phyloP scores from a whole-genome alignment of 1,140 invertebrate species.

The Zaprionus camerounensis region DNA sequence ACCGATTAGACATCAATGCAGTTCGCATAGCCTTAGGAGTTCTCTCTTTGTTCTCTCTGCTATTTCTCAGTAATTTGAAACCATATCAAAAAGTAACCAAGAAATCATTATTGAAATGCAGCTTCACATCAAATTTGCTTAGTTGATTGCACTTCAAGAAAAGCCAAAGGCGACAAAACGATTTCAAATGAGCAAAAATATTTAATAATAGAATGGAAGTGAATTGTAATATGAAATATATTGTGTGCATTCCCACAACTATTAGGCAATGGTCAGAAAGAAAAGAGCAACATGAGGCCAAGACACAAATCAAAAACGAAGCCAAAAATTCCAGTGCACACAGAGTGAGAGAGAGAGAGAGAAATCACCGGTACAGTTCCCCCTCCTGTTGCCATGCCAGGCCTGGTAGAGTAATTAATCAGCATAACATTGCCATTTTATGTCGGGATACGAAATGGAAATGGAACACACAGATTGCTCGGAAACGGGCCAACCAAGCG shows the following conservation, averaged over 20 bases:
- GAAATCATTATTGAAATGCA: constrained; percentile 7
- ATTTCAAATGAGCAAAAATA: constrained; percentile 13
- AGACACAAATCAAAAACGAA: neutral
- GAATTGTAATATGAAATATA: constrained; percentile 23
- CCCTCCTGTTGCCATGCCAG: neutral
- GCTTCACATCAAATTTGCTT: constrained; percentile 49
- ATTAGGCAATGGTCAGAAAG: constrained; percentile 25
- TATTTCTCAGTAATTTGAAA: constrained; percentile 47
- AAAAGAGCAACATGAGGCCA: constrained; percentile 69
- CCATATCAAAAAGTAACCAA: constrained; percentile 30
- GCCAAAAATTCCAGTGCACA: constrained; percentile 55
- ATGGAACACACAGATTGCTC: constrained; percentile 23
- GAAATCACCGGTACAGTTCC: constrained; percentile 55
- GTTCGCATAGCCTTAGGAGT: constrained; percentile 28
- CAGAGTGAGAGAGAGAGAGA: constrained; percentile 10
- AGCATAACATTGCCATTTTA: constrained; percentile 44
- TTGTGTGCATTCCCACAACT: constrained; percentile 52
- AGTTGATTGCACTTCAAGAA: constrained; percentile 47
- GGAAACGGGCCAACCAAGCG: constrained; percentile 15
- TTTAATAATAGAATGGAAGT: constrained; percentile 1
- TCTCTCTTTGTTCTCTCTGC: constrained; percentile 23
- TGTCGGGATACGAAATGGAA: constrained; percentile 27
- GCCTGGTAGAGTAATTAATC: constrained; percentile 53
- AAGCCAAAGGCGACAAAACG: neutral
- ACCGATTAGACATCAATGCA: constrained; percentile 24